Base-by-base conservation (phyloP, 2,113 vertebrate species). In the Myanophis thanlyinensis region DNA sequence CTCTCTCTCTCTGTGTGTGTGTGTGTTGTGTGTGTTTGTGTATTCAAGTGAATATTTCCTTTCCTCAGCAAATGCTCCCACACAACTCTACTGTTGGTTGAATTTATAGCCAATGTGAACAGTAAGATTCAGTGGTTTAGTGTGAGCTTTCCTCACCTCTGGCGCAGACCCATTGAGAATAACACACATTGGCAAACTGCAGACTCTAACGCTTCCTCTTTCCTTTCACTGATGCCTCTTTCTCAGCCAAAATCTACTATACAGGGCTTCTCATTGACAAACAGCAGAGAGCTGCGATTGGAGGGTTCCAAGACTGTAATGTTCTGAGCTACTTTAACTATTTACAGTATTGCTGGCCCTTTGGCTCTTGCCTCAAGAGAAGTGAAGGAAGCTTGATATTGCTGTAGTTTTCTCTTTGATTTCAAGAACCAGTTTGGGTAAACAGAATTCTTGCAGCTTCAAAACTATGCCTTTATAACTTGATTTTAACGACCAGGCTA, bases 111-210 rank as follows among this genome's bases (percentile, higher is more conserved):
- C 80, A 49, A 88, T 0, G 12, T 91, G 87, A 94, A 90, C 86
- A 91, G 4, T 93, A 91, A 92, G 94, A 94, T 95, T 95, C 73
- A 8, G 5, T 84, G 52, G 91, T 91, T 94, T 48, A 27, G 86
- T 53, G 44, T 46, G 48, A 96, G 92, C 95, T 95, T 94, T 0
- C 18, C 90, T 87, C 80, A 92, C 73, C 91, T 93, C 44, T 84
- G 51, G 85, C 53, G 89, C 73, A 91, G 88, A 95, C 48, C 90
- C 90, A 62, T 62, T 87, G 85, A 88, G 67, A 85, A 93, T 93
- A 91, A 93, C 20, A 52, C 92, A 62, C 84, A 52, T 2, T 91
- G 86, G 92, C 51, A 93, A 54, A 54, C 80, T 0, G 0, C 0
- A 1, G 13, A 0, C 25, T 25, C 52, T 90, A 2, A 85, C 30